Evolutionary conservation across 2,888 invertebrate genomes (phyloP).

Genomic region (Fragum sueziense): DNA sequence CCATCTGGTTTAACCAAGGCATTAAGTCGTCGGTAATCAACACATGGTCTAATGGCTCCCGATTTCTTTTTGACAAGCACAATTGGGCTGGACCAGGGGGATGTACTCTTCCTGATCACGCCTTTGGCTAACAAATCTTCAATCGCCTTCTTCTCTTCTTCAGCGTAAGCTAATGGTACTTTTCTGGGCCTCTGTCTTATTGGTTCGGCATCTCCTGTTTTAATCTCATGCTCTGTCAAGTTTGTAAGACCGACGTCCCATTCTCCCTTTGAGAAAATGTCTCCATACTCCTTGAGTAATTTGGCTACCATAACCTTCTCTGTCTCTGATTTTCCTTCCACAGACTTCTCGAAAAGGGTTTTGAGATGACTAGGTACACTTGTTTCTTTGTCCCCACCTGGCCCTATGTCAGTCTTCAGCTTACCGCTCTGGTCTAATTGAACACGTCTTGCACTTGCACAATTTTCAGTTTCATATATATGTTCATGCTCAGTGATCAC

Average conservation of each 20-base stretch:
- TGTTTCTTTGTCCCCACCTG: background rate
- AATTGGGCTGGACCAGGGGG: slow-evolving; percentile 35
- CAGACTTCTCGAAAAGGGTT: background rate
- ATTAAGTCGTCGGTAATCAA: slow-evolving; percentile 36
- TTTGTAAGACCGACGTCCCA: slow-evolving; percentile 42
- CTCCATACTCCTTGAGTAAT: slow-evolving; percentile 26
- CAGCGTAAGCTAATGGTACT: slow-evolving; percentile 43
- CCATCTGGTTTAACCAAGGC: too few relatives aligned
- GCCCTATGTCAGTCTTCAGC: background rate
- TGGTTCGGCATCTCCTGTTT: slow-evolving; percentile 47
- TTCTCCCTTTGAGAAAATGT: slow-evolving; percentile 38
- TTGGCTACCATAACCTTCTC: background rate
- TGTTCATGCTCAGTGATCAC: slow-evolving; percentile 8
- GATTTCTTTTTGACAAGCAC: too few relatives aligned
- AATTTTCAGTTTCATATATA: slow-evolving; percentile 2
- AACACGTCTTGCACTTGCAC: slow-evolving; percentile 3
- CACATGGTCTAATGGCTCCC: slow-evolving; percentile 30
- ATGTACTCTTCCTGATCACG: slow-evolving; percentile 36
- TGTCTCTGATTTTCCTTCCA: too few relatives aligned
- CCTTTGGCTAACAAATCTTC: slow-evolving; percentile 30
- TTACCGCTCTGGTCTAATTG: background rate
- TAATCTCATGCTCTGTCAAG: slow-evolving; percentile 44
- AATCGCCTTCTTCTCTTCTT: slow-evolving; percentile 38
- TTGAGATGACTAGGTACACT: background rate
- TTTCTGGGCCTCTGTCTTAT: slow-evolving; percentile 52